These are phyloP conservation scores for Tragelaphus imberbis DNA, from an alignment of 2,113 vertebrate genomes.

Conservation along the genomic window DNA sequence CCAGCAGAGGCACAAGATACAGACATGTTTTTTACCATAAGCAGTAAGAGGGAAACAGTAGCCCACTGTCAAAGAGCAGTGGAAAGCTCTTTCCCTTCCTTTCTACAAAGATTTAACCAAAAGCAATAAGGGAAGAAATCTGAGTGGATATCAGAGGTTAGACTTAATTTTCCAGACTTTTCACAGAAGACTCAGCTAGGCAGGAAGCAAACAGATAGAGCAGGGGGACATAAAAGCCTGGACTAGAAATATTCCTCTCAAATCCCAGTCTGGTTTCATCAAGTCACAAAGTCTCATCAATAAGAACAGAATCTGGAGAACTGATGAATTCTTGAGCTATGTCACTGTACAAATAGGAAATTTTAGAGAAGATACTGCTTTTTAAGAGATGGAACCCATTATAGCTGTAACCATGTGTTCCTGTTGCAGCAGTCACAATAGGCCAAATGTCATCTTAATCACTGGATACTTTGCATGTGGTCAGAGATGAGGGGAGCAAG, in stretches of 20 bases:
- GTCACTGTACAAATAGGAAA: neutral
- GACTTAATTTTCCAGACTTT: neutral
- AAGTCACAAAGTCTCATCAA: slow-evolving; percentile 6
- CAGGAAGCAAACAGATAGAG: neutral
- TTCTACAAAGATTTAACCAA: neutral
- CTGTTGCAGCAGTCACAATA: neutral
- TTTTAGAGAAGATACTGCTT: neutral
- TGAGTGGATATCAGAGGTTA: neutral
- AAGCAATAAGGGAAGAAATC: neutral
- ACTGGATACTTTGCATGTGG: neutral
- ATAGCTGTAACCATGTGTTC: neutral
- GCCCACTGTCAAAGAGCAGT: neutral
- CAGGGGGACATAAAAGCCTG: neutral
- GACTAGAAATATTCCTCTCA: neutral
- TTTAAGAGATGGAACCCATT: neutral
- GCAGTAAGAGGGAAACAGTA: neutral
- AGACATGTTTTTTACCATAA: neutral
- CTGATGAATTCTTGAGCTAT: neutral
- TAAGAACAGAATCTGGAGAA: neutral
- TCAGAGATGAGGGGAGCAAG: neutral
- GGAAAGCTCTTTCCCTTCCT: neutral
- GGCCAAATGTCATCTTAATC: neutral
- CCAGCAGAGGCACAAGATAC: neutral
- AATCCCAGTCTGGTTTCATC: neutral
- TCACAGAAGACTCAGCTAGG: neutral